Base-by-base conservation (phyloP, 2,888 invertebrate species). In the Platycnemis pennipes region DNA sequence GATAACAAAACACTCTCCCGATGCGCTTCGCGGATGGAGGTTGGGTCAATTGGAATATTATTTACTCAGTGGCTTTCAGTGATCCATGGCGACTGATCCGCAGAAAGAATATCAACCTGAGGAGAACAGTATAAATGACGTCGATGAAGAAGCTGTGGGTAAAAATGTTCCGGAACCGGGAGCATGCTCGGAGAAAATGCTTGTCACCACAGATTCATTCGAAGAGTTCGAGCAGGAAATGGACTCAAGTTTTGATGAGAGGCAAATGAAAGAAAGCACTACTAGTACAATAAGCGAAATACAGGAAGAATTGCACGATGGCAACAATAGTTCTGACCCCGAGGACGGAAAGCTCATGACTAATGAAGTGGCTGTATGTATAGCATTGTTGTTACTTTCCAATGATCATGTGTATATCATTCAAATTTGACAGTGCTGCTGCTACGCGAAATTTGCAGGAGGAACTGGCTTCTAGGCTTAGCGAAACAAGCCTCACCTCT, bases 161-260 rank as follows among this genome's bases (percentile, higher is more conserved):
- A 91, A 91, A 77, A 94, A 89, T 87, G 96, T 95, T 87, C 95
- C 95, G 87, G 97, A 97, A 95, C 97, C 97, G 37, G 98, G 97
- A 45, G 97, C 97, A 94, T 97, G 97, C 88, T 96, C 96, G 44
- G 98, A 98, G 96, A 97, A 98, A 95, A 97, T 98, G 96, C 96
- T 98, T 85, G 97, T 98, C 94, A 97, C 98, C 0, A 97, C 98
- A 13, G 98, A 98, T 96, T 97, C 97, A 42, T 97, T 98, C 95
- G 98, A 98, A 95, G 98, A 98, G 95, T 97, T 98, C 95, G 98
- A 97, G 87, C 97, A 97, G 94, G 97, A 97, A 96, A 97, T 98
- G 97, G 97, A 97, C 95, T 97, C 97, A 19, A 97, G 97, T 95
- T 97, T 98, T 94, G 97, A 97, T 95, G 97, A 98, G 13, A 96